Conservation (phyloP, 2,113 vertebrate genomes). For the Phasianus colchicus region DNA sequence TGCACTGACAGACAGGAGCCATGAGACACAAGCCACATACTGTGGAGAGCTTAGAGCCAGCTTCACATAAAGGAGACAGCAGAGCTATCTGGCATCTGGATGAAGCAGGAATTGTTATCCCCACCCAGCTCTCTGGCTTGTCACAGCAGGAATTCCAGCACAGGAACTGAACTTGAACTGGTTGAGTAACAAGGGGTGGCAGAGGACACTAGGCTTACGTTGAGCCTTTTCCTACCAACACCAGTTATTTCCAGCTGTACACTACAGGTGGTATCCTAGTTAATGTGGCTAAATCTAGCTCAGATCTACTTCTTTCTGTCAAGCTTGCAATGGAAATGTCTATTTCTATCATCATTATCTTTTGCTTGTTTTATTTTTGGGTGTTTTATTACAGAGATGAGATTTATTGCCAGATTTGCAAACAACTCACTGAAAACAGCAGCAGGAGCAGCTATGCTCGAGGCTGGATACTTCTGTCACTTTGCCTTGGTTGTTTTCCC, state of each 20-base stretch:
- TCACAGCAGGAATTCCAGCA: not conserved
- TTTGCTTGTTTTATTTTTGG: too few relatives aligned
- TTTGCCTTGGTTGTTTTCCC: slow-evolving; percentile 93
- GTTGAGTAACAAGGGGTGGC: not conserved
- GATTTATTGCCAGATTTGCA: slow-evolving; percentile 99
- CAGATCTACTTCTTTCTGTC: not conserved
- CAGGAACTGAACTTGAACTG: not conserved
- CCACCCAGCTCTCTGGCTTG: not conserved
- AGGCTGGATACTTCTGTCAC: slow-evolving; percentile 95
- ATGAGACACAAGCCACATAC: not conserved
- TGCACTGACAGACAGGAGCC: not conserved
- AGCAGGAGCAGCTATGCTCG: slow-evolving; percentile 86
- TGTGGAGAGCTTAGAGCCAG: not conserved
- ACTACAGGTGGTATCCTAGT: not conserved
- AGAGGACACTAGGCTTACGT: not conserved
- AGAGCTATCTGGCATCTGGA: not conserved
- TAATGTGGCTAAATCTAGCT: not conserved
- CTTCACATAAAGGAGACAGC: not conserved
- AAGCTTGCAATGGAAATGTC: fast-evolving
- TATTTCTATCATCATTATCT: not conserved
- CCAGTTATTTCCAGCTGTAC: not conserved
- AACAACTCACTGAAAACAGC: slow-evolving; percentile 91
- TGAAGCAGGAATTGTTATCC: not conserved
- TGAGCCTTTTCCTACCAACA: not conserved
- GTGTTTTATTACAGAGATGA: slow-evolving; percentile 89